phyloP scores from a whole-genome alignment of 1,140 invertebrate species.

The Eumeta japonica region DNA sequence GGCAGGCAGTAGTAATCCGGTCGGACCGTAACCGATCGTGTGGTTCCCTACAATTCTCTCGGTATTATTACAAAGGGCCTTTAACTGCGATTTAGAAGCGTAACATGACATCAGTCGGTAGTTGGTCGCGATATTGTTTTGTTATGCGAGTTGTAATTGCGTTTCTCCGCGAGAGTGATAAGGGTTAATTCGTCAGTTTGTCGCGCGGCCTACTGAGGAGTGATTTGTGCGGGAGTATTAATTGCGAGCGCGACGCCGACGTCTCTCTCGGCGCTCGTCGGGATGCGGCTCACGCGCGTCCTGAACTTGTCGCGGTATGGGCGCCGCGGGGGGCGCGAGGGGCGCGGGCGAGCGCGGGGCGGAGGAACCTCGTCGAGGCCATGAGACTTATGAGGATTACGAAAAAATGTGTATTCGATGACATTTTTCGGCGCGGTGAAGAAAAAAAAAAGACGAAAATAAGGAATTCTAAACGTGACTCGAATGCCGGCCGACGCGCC shows the following conservation, averaged over 20 bases:
- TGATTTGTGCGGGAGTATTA: no score
- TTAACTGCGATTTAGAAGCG: no score
- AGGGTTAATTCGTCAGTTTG: no score
- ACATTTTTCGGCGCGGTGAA: slow-evolving; percentile 54
- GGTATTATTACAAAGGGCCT: no score
- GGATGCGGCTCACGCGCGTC: slow-evolving; percentile 38
- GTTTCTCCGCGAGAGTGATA: no score
- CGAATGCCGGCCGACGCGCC: slow-evolving; percentile 40
- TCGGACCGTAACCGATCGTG: no score
- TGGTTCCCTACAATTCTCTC: no score
- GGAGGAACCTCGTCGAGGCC: slow-evolving; percentile 35
- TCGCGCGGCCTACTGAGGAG: no score
- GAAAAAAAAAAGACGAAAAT: slow-evolving; percentile 58
- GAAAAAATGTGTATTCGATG: slow-evolving; percentile 57
- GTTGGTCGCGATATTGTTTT: no score
- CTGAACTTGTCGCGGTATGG: slow-evolving; percentile 32
- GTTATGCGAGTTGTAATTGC: no score
- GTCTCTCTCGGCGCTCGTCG: slow-evolving; percentile 16
- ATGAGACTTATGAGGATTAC: slow-evolving; percentile 56
- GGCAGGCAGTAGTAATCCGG: no score
- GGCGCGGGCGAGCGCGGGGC: slow-evolving; percentile 19
- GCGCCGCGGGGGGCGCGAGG: slow-evolving; percentile 15
- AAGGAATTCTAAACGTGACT: slow-evolving; percentile 55
- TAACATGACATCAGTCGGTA: no score
- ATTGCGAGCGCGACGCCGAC: slow-evolving; percentile 15